Conservation (phyloP, 2,888 invertebrate genomes). For the Anthophora plumipes region DNA sequence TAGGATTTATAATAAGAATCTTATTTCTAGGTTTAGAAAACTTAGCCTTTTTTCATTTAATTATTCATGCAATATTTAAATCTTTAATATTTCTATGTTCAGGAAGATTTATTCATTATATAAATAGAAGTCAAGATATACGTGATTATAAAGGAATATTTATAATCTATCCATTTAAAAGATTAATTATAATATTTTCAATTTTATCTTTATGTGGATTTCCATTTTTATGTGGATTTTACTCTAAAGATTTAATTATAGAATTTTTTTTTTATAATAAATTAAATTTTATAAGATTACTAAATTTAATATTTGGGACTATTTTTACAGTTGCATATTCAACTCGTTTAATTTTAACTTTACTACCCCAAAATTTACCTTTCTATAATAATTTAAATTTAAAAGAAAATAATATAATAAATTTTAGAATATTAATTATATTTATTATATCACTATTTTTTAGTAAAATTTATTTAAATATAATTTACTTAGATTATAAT, state of each 20-base stretch:
- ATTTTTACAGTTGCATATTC: constrained; percentile 72
- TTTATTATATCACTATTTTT: no score
- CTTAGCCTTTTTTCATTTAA: constrained; percentile 90
- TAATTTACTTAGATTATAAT: no score
- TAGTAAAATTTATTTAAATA: no score
- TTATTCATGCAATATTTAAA: constrained; percentile 91
- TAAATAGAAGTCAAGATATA: constrained; percentile 89
- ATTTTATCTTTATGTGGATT: constrained; percentile 88
- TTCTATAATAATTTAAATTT: no score
- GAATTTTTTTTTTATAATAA: constrained; percentile 76
- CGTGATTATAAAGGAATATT: constrained; percentile 87
- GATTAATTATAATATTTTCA: constrained; percentile 86
- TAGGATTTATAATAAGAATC: constrained; percentile 90
- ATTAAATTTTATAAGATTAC: not conserved
- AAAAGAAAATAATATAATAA: no score
- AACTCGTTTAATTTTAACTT: no score
- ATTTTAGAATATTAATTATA: no score
- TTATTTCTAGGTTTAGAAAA: constrained; percentile 86
- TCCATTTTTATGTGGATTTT: constrained; percentile 89
- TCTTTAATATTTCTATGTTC: constrained; percentile 85
- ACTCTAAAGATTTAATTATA: constrained; percentile 83
- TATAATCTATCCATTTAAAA: constrained; percentile 86
- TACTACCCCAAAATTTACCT: no score
- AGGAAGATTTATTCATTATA: constrained; percentile 89
- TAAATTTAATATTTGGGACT: not conserved